Conservation (phyloP, 2,888 invertebrate genomes). For the Drosophila antonietae region DNA sequence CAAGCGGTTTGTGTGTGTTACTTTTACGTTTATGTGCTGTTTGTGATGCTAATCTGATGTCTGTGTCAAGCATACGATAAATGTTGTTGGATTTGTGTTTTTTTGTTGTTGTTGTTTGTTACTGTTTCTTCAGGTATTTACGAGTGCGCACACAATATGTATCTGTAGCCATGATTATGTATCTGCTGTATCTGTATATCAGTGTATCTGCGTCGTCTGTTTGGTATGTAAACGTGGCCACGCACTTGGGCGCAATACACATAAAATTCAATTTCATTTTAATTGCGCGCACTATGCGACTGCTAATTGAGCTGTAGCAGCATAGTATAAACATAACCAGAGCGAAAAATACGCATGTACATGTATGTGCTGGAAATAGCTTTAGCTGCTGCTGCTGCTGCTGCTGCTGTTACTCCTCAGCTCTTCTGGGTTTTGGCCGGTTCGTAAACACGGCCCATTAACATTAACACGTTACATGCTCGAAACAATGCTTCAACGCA, state of each 20-base stretch:
- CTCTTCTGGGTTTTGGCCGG: slow-evolving; percentile 42
- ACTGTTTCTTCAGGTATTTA: slow-evolving; percentile 47
- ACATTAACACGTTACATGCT: slow-evolving; percentile 59
- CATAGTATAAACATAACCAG: slow-evolving; percentile 32
- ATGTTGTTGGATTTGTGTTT: slow-evolving; percentile 27
- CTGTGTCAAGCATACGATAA: slow-evolving; percentile 79
- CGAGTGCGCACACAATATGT: slow-evolving; percentile 27
- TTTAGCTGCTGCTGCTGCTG: slow-evolving; percentile 17
- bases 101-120: not conserved
- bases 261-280: slow-evolving; percentile 78
- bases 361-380: slow-evolving; percentile 27
- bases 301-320: slow-evolving; percentile 69
- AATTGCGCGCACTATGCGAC: slow-evolving; percentile 72
- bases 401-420: too few species aligned
- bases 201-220: slow-evolving; percentile 15
- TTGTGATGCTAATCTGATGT: slow-evolving; percentile 78
- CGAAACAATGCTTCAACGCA: slow-evolving; percentile 47
- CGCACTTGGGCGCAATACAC: slow-evolving; percentile 67
- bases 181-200: slow-evolving; percentile 10
- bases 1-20: slow-evolving; percentile 64
- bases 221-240: slow-evolving; percentile 47
- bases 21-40: slow-evolving; percentile 78
- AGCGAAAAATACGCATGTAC: slow-evolving; percentile 9
- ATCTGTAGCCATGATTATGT: slow-evolving; percentile 18
- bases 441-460: slow-evolving; percentile 60